Percentiles rank a stretch among this genome's conserved stretches.
Evolutionary conservation across 53 echinoderm and acorn worm genomes (phyloP).

Genomic region (Apostichopus leukothele): DNA sequence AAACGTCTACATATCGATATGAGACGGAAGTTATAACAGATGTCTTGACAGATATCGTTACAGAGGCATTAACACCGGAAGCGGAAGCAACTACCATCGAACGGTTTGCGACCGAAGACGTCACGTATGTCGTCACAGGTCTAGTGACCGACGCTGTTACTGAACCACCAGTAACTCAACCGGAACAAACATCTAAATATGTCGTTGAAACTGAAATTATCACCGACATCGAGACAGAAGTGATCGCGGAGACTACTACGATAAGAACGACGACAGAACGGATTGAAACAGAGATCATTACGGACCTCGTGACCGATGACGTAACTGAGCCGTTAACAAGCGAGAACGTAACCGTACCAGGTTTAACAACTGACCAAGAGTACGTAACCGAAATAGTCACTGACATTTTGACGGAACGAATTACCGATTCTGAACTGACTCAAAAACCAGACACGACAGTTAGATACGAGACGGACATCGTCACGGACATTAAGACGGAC

Average conservation of each 20-base stretch:
- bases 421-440: background rate
- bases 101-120: background rate
- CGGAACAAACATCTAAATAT: background rate
- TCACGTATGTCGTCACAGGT: background rate
- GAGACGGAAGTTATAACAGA: constrained; percentile 10
- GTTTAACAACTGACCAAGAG: background rate
- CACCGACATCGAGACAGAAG: background rate
- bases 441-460: background rate
- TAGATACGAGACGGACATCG: background rate
- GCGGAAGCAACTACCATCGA: background rate
- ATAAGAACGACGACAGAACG: background rate
- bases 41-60: background rate
- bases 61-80: background rate
- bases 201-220: background rate
- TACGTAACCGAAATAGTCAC: constrained; percentile 3
- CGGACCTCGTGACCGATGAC: background rate
- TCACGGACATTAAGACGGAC: background rate
- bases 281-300: background rate
- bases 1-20: background rate
- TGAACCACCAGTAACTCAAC: background rate
- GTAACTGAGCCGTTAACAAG: background rate
- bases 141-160: background rate
- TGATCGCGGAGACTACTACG: background rate
- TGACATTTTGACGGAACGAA: background rate
- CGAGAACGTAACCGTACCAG: background rate